Percentiles rank a stretch among this genome's conserved stretches.
Conservation (phyloP, 2,888 invertebrate genomes). For the Tuta absoluta region DNA sequence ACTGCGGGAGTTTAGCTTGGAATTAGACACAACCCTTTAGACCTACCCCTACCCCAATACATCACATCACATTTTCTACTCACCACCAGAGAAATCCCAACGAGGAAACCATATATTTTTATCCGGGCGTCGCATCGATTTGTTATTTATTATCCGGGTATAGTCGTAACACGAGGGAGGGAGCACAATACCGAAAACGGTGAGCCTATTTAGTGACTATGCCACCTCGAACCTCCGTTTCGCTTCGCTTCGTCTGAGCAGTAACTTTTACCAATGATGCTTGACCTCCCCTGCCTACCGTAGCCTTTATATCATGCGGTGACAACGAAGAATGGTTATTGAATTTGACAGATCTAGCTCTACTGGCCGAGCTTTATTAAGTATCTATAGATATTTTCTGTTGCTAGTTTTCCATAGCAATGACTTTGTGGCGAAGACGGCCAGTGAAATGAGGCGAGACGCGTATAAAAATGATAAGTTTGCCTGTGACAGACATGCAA, state of each 20-base stretch:
- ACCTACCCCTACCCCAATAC: too few species aligned
- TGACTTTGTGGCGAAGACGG: constrained; percentile 65
- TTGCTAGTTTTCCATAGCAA: constrained; percentile 63
- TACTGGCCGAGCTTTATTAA: constrained; percentile 53
- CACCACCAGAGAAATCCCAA: constrained; percentile 55
- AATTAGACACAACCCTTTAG: too few species aligned
- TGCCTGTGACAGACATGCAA: constrained; percentile 58
- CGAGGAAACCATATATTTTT: constrained; percentile 75
- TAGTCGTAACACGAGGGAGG: constrained; percentile 75
- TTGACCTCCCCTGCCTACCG: constrained; percentile 59
- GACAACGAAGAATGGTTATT: constrained; percentile 48
- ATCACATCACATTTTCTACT: too few species aligned
- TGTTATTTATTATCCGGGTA: constrained; percentile 80
- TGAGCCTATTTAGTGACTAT: constrained; percentile 75
- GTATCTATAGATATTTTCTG: constrained; percentile 66
- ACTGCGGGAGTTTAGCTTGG: too few species aligned
- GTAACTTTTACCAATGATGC: constrained; percentile 50
- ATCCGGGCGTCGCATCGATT: constrained; percentile 78
- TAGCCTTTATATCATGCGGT: constrained; percentile 44
- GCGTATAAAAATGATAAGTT: constrained; percentile 67
- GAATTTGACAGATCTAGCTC: constrained; percentile 56
- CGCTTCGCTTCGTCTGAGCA: constrained; percentile 60
- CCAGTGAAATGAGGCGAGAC: constrained; percentile 68
- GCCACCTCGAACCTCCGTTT: constrained; percentile 67
- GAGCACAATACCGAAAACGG: constrained; percentile 74